Evolutionary conservation across 35 echinoderm and acorn worm species (phyloP).

Genomic region (Amphiura filiformis): DNA sequence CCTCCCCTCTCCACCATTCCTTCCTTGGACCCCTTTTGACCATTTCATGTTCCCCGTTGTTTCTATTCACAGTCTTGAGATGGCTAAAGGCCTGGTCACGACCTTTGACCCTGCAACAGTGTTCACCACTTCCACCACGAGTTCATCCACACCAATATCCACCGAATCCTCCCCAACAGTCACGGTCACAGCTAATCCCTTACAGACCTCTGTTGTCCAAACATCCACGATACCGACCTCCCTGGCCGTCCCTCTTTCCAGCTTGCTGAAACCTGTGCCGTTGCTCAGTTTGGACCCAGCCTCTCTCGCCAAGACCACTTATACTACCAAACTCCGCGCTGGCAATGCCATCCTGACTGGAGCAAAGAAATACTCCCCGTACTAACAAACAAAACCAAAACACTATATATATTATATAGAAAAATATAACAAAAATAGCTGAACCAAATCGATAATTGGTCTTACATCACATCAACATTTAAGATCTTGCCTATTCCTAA

Average conservation of each 20-base stretch:
- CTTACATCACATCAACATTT: background rate
- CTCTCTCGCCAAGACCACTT: constrained; percentile 44
- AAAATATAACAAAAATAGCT: background rate
- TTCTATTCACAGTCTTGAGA: constrained; percentile 71
- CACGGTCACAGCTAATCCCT: constrained; percentile 20
- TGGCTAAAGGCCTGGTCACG: constrained; percentile 56
- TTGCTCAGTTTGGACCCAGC: constrained; percentile 55
- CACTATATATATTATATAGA: background rate
- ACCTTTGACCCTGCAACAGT: constrained; percentile 62
- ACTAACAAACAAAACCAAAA: constrained; percentile 33
- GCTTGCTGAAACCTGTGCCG: constrained; percentile 62
- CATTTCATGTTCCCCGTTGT: constrained; percentile 47
- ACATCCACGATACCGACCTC: constrained; percentile 25
- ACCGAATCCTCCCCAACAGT: constrained; percentile 26
- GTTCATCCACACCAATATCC: constrained; percentile 59
- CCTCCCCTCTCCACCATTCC: constrained; percentile 16
- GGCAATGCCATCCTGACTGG: constrained; percentile 31
- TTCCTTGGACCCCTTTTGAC: background rate
- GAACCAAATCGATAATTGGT: background rate
- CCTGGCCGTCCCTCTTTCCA: constrained; percentile 49
- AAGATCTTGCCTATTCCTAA: too few relatives aligned
- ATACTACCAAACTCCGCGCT: constrained; percentile 65
- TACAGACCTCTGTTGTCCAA: background rate
- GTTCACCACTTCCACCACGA: constrained; percentile 53
- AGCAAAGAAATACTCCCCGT: constrained; percentile 69